These are phyloP conservation scores for Choristoneura fumiferana DNA, from an alignment of 1,140 invertebrate species.

Conservation along the genomic window DNA sequence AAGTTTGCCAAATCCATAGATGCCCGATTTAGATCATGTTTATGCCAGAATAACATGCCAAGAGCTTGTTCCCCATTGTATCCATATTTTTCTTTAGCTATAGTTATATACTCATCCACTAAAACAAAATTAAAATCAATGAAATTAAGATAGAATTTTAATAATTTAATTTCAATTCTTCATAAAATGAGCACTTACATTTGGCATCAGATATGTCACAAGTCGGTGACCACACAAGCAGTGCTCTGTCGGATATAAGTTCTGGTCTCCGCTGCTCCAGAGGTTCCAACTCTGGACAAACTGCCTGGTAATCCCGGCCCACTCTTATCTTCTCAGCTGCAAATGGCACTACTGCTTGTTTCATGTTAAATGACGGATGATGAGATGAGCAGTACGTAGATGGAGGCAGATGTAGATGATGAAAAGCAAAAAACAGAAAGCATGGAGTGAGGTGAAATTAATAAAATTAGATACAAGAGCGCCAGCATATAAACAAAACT, in stretches of 20 bases:
- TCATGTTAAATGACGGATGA: conserved; percentile 60
- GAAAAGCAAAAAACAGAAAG: conserved; percentile 70
- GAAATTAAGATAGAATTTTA: not conserved
- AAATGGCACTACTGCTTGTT: conserved; percentile 80
- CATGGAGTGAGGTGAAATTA: conserved; percentile 52
- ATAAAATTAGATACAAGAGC: conserved; percentile 15
- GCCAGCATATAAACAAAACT: not conserved
- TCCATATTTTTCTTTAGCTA: conserved; percentile 98
- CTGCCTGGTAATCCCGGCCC: conserved; percentile 95
- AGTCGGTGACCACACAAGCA: conserved; percentile 97
- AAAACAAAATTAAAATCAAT: conserved; percentile 34
- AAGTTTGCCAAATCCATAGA: conserved; percentile 97
- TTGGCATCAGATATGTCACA: conserved; percentile 91
- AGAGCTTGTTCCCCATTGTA: conserved; percentile 98
- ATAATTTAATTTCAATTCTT: conserved; percentile 5
- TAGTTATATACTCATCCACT: conserved; percentile 96
- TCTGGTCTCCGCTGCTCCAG: conserved; percentile 81
- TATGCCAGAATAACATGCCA: conserved; percentile 99
- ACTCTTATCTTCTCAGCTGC: conserved; percentile 95
- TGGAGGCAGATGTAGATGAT: conserved; percentile 56
- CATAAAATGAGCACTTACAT: conserved; percentile 81
- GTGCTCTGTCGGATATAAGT: conserved; percentile 88
- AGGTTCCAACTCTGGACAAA: conserved; percentile 88
- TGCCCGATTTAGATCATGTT: conserved; percentile 96
- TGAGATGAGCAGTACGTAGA: conserved; percentile 65